Evolutionary conservation across 2,888 invertebrate species (phyloP), one percentile per base, ranked within the genome.

Genomic region (Drosophila monieri): DNA sequence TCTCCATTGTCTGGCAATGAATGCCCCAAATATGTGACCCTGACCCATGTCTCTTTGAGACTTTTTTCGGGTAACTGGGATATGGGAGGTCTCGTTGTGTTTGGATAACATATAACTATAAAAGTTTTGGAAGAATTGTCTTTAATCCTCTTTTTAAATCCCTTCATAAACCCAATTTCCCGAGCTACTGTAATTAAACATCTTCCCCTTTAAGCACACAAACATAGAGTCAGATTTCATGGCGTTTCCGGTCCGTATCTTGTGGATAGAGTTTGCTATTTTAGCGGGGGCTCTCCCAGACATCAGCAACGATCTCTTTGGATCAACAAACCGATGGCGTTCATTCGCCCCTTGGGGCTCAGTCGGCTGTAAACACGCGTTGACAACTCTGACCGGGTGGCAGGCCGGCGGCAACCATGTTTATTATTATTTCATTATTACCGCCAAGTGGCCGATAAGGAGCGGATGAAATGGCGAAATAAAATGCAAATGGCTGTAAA

Each of bases 261-360:
- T 81, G 55, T 61, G 14, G 39, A 14, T 60, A 37, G 44, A 37
- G 44, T 48, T 41, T 51, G 67, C 52, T 43, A 32, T 59, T 53
- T 68, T 68, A 68, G 68, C 68, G 15, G 14, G 9, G 12, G 9
- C 21, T 25, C 15, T 27, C 9, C 10, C 46, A 43, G 43, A 35
- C 35, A 12, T 6, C 27, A 43, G 75, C 52, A 67, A 64, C 8
- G 30, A 39, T 64, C 14, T 25, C 25, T 8, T 39, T 49, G 78
- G 84, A 80, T 80, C 80, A 80, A 80, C 74, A 80, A 80, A 80
- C 80, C 72, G 64, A 46, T 32, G 55, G 25, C 72, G 58, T 52
- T 78, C 62, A 62, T 69, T 70, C 46, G 27, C 71, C 32, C 61
- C 39, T 65, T 1, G n/a, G n/a, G n/a, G n/a, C n/a, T 35, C 35